Evolutionary conservation across 2,888 invertebrate genomes (phyloP).

Genomic region (Apantesis nais): DNA sequence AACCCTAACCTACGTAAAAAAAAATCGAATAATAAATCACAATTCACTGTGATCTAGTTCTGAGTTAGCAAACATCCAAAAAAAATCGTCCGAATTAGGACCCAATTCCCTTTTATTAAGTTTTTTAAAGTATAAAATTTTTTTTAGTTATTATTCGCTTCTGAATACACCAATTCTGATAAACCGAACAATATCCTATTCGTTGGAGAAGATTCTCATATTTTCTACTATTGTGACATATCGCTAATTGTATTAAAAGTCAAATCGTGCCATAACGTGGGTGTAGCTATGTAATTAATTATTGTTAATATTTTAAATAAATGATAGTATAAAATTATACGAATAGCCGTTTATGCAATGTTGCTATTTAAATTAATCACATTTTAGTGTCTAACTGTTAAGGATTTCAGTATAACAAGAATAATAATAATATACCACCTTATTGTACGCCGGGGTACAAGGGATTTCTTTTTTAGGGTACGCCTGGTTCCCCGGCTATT

Average conservation of each 20-base stretch:
- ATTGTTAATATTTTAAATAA: slow-evolving; percentile 32
- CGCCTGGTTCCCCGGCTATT: too few relatives aligned
- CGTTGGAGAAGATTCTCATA: slow-evolving; percentile 36
- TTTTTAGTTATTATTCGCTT: not conserved
- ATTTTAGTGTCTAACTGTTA: too few relatives aligned
- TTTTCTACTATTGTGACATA: slow-evolving; percentile 54
- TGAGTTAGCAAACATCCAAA: too few relatives aligned
- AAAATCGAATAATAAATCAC: too few relatives aligned
- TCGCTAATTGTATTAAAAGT: slow-evolving; percentile 46
- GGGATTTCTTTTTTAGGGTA: too few relatives aligned
- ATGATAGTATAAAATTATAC: slow-evolving; percentile 43
- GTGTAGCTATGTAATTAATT: slow-evolving; percentile 52
- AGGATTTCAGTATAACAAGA: too few relatives aligned
- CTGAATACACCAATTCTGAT: slow-evolving; percentile 17
- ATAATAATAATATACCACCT: too few relatives aligned
- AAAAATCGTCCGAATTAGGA: not conserved
- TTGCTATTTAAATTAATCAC: slow-evolving; percentile 35
- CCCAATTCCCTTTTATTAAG: too few relatives aligned
- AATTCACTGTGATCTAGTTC: too few relatives aligned
- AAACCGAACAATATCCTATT: slow-evolving; percentile 18
- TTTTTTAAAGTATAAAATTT: too few relatives aligned
- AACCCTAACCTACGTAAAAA: too few relatives aligned
- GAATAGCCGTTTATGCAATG: slow-evolving; percentile 38
- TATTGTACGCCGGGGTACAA: too few relatives aligned
- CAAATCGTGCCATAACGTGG: slow-evolving; percentile 58